Evolutionary conservation across 2,888 invertebrate species (phyloP).

Genomic region (Cephus sareptanus): DNA sequence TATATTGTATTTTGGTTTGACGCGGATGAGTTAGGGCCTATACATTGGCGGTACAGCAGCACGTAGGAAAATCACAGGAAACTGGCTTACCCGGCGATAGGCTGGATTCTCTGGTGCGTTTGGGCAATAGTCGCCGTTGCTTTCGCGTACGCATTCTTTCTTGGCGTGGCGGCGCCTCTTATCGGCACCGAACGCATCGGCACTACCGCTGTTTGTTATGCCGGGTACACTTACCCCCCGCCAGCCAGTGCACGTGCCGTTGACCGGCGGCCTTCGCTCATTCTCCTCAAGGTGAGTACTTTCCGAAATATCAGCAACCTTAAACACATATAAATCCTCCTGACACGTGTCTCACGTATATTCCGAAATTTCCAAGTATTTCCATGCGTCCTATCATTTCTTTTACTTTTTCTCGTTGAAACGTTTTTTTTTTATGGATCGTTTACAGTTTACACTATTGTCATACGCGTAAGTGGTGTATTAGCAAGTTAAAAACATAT

Average conservation of each 20-base stretch:
- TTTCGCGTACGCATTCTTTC: slow-evolving; percentile 51
- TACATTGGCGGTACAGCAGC: neutral
- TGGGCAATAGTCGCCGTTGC: slow-evolving; percentile 51
- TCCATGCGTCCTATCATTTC: neutral
- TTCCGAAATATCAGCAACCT: neutral
- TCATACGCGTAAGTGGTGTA: too few relatives aligned
- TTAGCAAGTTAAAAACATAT: too few relatives aligned
- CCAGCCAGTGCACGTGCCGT: slow-evolving; percentile 25
- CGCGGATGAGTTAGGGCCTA: neutral
- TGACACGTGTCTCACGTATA: neutral
- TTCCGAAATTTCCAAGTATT: neutral
- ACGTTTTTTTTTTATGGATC: too few relatives aligned
- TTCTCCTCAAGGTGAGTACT: slow-evolving; percentile 47
- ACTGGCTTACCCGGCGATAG: slow-evolving; percentile 53
- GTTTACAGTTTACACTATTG: too few relatives aligned
- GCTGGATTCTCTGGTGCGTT: slow-evolving; percentile 56
- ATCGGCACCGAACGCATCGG: slow-evolving; percentile 15
- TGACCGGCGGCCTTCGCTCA: slow-evolving; percentile 33
- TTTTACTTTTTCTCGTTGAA: too few relatives aligned
- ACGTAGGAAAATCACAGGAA: slow-evolving; percentile 31
- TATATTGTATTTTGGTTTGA: neutral
- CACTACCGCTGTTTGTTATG: slow-evolving; percentile 27
- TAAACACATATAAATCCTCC: neutral
- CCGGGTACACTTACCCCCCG: slow-evolving; percentile 34
- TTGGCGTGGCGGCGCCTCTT: slow-evolving; percentile 53